Percentiles rank a stretch among this genome's conserved stretches.
phyloP scores from a whole-genome alignment of 2,888 invertebrate genomes.

The Caenorhabditis japonica region DNA sequence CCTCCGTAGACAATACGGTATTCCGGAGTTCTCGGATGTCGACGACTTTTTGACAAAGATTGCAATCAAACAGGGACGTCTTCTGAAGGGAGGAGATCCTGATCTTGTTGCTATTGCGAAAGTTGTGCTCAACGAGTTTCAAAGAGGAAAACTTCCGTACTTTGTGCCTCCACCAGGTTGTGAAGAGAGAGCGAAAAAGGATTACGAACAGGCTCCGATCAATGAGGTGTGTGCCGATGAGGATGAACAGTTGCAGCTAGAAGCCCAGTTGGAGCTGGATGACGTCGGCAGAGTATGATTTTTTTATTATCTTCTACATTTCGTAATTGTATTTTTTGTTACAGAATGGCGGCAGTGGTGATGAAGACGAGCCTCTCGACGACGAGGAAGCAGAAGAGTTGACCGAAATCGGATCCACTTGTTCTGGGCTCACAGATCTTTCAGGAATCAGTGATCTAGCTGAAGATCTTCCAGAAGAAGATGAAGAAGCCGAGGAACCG shows the following conservation, averaged over 20 bases:
- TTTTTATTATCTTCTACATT: background rate
- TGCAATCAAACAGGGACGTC: slow-evolving; percentile 88
- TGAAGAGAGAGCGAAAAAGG: slow-evolving; percentile 63
- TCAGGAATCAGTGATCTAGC: slow-evolving; percentile 73
- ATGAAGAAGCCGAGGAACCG: slow-evolving; percentile 31
- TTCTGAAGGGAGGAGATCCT: slow-evolving; percentile 96
- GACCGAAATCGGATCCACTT: slow-evolving; percentile 71
- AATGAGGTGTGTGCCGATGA: slow-evolving; percentile 72
- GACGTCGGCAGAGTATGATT: slow-evolving; percentile 37
- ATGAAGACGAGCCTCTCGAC: slow-evolving; percentile 25
- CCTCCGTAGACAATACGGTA: slow-evolving; percentile 89
- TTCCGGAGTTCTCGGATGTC: slow-evolving; percentile 85
- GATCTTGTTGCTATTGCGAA: slow-evolving; percentile 89
- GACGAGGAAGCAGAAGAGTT: slow-evolving; percentile 66
- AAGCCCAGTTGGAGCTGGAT: slow-evolving; percentile 48
- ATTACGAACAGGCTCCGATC: slow-evolving; percentile 69
- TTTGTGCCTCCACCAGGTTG: slow-evolving; percentile 80
- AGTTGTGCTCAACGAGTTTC: slow-evolving; percentile 98
- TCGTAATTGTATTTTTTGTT: slow-evolving; percentile 6
- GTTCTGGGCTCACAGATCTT: slow-evolving; percentile 72
- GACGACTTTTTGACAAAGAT: slow-evolving; percentile 92
- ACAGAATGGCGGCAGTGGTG: slow-evolving; percentile 37
- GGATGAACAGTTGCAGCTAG: slow-evolving; percentile 61
- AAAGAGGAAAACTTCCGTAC: slow-evolving; percentile 87
- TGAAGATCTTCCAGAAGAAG: slow-evolving; percentile 55